Base-by-base conservation (phyloP, 2,888 invertebrate species). In the Pristionchus fissidentatus region DNA sequence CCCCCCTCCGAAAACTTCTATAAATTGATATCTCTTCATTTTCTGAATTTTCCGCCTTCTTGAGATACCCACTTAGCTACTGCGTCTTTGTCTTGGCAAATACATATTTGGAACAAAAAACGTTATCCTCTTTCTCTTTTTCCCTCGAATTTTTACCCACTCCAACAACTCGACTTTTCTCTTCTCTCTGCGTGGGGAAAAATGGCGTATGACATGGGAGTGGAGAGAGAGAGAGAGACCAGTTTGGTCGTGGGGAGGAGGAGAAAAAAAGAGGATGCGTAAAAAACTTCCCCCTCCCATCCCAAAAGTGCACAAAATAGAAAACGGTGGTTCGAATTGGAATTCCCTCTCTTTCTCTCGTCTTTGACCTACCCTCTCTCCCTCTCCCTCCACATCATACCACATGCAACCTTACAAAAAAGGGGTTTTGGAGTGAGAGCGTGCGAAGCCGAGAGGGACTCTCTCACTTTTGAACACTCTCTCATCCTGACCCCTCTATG, bases 201-300 rank as follows among this genome's bases (percentile, higher is more conserved):
- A 66, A 66, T 7, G 66, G 35, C 66, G 66, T 38, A 66, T 66
- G 66, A 66, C 66, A 66, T 38, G 8, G 66, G n/a, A 22, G 15
- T 35, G 38, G 66, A 15, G 55, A 38, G 38, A 66, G 66, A 66
- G 60, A 60, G 60, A 60, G 66, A 66, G 66, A 66, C 66, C 66
- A 66, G 66, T 66, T 66, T 66, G 19, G 10, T 22, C 35, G 22
- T 22, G 55, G 55, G 55, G 55, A 38, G 19, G 35, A 38, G 66
- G 66, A 35, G 15, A 26, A 38, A 66, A 19, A 19, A n/a, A 66
- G 4, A 41, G 66, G 22, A 38, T 19, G 22, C 38, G 66, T n/a
- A 66, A 66, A 66, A 66, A 66, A 75, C 38, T 75, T 29, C 46
- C 75, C 32, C 46, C 66, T 66, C 66, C 66, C 38, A 10, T 26